A percentile compares a stretch with the other conserved stretches of the same genome.
Conservation (phyloP, 1,140 invertebrate species). For the Amphibalanus amphitrite region DNA sequence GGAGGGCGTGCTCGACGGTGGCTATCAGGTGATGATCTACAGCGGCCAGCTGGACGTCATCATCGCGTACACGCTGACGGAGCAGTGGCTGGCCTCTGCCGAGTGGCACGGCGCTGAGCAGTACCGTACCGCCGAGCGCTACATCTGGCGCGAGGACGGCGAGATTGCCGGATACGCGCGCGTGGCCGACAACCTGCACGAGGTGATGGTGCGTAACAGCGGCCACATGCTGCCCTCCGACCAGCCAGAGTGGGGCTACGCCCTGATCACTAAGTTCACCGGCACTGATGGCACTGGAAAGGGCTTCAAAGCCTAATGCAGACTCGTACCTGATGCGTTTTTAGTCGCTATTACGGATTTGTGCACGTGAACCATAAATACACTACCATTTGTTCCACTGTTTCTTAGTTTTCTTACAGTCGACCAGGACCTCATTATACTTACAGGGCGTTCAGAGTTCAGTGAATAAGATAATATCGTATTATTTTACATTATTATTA, state of each 20-base stretch:
- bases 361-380: too few species aligned
- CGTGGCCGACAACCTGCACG: constrained; percentile 48
- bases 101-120: constrained; percentile 44
- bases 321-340: too few species aligned
- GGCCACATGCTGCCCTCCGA: constrained; percentile 69
- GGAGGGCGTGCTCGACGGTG: constrained; percentile 39
- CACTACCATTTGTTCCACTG: too few species aligned
- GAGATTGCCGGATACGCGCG: constrained; percentile 62
- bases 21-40: constrained; percentile 38
- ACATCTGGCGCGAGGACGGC: constrained; percentile 43
- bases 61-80: constrained; percentile 56
- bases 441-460: too few species aligned
- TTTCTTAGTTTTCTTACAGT: too few species aligned
- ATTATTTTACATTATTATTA: too few species aligned
- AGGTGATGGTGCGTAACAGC: constrained; percentile 60
- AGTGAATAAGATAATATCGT: too few species aligned
- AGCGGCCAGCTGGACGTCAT: constrained; percentile 73
- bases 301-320: too few species aligned
- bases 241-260: constrained; percentile 55
- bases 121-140: constrained; percentile 43
- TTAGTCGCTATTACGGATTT: too few species aligned
- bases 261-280: constrained; percentile 61
- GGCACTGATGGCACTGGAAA: too few species aligned
- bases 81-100: constrained; percentile 44
- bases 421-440: too few species aligned